phyloP scores from a whole-genome alignment of 2,888 invertebrate species.

The Sphaerophoria taeniata region DNA sequence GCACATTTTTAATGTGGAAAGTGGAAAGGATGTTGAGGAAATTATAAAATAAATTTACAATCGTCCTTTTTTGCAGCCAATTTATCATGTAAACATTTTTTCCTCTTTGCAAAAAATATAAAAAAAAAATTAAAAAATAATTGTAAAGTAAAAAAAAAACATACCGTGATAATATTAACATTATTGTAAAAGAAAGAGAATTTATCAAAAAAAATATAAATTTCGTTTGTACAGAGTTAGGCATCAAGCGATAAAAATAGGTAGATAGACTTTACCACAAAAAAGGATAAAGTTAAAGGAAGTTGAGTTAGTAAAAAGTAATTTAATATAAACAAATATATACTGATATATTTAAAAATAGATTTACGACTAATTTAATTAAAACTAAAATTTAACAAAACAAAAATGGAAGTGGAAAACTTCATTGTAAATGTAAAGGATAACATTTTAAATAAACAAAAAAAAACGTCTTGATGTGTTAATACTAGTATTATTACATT shows the following conservation, averaged over 20 bases:
- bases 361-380: constrained; percentile 75
- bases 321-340: constrained; percentile 44
- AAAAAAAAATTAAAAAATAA: constrained; percentile 30
- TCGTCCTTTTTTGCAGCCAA: constrained; percentile 67
- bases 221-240: constrained; percentile 70
- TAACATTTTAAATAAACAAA: background rate
- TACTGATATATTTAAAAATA: constrained; percentile 77
- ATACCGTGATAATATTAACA: constrained; percentile 74
- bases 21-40: constrained; percentile 38
- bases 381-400: constrained; percentile 13
- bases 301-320: constrained; percentile 76
- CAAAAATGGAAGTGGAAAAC: constrained; percentile 53
- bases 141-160: constrained; percentile 64
- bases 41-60: constrained; percentile 24
- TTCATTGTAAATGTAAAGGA: constrained; percentile 68
- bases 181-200: constrained; percentile 48
- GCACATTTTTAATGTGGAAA: constrained; percentile 51
- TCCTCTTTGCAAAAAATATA: constrained; percentile 65
- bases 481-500: constrained; percentile 77
- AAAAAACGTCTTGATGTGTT: constrained; percentile 76
- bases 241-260: constrained; percentile 61
- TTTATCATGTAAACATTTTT: constrained; percentile 74
- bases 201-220: constrained; percentile 57
- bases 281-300: constrained; percentile 69
- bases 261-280: constrained; percentile 27